Conservation (phyloP, 2,113 vertebrate genomes). For the Xenopus borealis region DNA sequence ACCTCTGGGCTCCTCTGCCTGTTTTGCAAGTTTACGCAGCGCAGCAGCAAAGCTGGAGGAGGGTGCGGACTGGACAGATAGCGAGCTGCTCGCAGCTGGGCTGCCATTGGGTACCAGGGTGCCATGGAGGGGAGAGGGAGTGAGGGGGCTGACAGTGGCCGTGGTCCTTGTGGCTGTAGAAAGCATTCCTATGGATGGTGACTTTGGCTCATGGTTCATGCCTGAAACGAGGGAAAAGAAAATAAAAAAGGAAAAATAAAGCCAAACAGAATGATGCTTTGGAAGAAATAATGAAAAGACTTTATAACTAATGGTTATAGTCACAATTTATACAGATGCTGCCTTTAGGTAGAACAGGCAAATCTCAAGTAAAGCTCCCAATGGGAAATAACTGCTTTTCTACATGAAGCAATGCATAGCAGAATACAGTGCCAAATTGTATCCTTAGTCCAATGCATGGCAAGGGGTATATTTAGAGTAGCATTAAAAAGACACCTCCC, state of each 20-base stretch:
- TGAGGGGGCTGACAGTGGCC: conserved; percentile 96
- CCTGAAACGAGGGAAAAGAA: conserved; percentile 72
- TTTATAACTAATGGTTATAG: too few relatives aligned
- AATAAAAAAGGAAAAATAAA: conserved; percentile 48
- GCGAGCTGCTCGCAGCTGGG: conserved; percentile 74
- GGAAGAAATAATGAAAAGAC: too few relatives aligned
- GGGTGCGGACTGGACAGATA: conserved; percentile 87
- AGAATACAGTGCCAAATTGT: too few relatives aligned
- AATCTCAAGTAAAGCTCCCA: too few relatives aligned
- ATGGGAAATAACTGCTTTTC: too few relatives aligned
- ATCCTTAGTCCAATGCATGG: too few relatives aligned
- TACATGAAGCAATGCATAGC: too few relatives aligned
- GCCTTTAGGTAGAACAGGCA: neutral
- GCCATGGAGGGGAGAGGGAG: conserved; percentile 93
- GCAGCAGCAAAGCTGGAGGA: conserved; percentile 97
- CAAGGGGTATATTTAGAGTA: too few relatives aligned
- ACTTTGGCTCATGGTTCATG: conserved; percentile 99
- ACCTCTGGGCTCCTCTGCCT: conserved; percentile 98
- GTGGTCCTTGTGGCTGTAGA: conserved; percentile 96
- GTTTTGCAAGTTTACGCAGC: conserved; percentile 97
- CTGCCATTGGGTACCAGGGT: conserved; percentile 96
- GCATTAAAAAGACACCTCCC: too few relatives aligned
- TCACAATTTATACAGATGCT: neutral
- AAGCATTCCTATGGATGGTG: conserved; percentile 98
- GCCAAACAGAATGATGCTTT: conserved; percentile 11